Evolutionary conservation across 2,888 invertebrate genomes (phyloP).

Genomic region (Mystacides longicornis): DNA sequence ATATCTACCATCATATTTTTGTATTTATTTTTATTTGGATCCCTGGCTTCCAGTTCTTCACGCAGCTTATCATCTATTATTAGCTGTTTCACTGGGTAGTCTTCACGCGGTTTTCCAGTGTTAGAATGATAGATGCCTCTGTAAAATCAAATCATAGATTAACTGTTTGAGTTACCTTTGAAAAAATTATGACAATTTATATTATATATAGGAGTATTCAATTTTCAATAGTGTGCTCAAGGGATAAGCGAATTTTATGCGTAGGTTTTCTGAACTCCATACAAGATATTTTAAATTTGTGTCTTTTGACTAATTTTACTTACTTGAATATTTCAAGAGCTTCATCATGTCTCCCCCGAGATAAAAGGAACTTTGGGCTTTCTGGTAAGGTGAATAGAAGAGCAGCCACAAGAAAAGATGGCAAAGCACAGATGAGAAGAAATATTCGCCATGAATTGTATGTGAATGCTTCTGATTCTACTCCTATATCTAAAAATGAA

Average conservation of each 20-base stretch:
- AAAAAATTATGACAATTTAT: too few species aligned
- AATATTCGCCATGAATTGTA: constrained; percentile 93
- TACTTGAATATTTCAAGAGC: constrained; percentile 70
- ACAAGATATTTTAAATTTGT: too few species aligned
- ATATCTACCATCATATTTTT: constrained; percentile 69
- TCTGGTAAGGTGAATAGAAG: constrained; percentile 79
- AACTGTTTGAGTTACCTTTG: too few species aligned
- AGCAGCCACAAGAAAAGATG: constrained; percentile 80
- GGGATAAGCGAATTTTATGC: too few species aligned
- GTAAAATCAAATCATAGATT: too few species aligned
- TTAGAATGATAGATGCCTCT: constrained; percentile 58
- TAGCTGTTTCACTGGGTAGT: constrained; percentile 69
- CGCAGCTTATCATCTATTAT: constrained; percentile 51
- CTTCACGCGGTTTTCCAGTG: constrained; percentile 65
- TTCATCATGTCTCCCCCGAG: constrained; percentile 70
- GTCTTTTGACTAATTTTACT: too few species aligned
- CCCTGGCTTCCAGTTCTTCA: constrained; percentile 35
- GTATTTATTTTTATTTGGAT: constrained; percentile 57
- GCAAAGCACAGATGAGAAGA: constrained; percentile 78
- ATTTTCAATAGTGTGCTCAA: too few species aligned
- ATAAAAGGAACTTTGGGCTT: constrained; percentile 82
- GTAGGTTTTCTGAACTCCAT: too few species aligned
- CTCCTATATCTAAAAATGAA: constrained; percentile 68
- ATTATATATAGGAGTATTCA: too few species aligned
- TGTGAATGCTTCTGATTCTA: constrained; percentile 58